Percentiles rank a stretch among this genome's conserved stretches.
phyloP scores from a whole-genome alignment of 2,797 vertebrate species.

The Ctenopoma multispine region DNA sequence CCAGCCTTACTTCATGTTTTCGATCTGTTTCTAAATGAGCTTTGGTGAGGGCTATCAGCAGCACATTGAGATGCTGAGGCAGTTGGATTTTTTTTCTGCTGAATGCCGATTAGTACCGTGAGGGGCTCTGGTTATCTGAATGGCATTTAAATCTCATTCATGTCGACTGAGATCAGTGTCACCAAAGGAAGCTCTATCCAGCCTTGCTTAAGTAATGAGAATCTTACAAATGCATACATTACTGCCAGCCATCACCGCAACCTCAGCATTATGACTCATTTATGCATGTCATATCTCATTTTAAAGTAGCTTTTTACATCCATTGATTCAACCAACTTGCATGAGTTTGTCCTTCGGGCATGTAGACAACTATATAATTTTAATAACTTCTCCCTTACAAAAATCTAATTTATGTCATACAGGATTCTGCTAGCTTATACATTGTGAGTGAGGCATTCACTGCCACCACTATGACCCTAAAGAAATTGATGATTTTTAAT shows the following conservation, averaged over 20 bases:
- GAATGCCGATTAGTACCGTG: conserved; percentile 54
- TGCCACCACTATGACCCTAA: conserved; percentile 27
- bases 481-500: not conserved
- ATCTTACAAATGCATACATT: conserved; percentile 61
- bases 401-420: conserved; percentile 19
- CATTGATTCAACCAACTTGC: conserved; percentile 48
- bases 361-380: conserved; percentile 56
- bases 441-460: conserved; percentile 2
- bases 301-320: conserved; percentile 39
- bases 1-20: not conserved
- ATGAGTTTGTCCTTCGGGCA: conserved; percentile 55
- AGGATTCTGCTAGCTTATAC: conserved; percentile 3
- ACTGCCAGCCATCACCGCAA: conserved; percentile 28
- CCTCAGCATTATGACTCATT: conserved; percentile 58
- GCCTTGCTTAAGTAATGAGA: conserved; percentile 56
- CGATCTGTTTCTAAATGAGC: conserved; percentile 5
- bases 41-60: conserved; percentile 23
- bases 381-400: conserved; percentile 42
- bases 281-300: conserved; percentile 64
- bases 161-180: conserved; percentile 61
- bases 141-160: conserved; percentile 66
- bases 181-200: conserved; percentile 31
- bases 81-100: conserved; percentile 34
- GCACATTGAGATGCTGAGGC: conserved; percentile 54
- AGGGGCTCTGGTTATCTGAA: conserved; percentile 51